These are phyloP conservation scores for Mustelus asterias DNA, from an alignment of 2,113 vertebrate species.

Conservation along the genomic window DNA sequence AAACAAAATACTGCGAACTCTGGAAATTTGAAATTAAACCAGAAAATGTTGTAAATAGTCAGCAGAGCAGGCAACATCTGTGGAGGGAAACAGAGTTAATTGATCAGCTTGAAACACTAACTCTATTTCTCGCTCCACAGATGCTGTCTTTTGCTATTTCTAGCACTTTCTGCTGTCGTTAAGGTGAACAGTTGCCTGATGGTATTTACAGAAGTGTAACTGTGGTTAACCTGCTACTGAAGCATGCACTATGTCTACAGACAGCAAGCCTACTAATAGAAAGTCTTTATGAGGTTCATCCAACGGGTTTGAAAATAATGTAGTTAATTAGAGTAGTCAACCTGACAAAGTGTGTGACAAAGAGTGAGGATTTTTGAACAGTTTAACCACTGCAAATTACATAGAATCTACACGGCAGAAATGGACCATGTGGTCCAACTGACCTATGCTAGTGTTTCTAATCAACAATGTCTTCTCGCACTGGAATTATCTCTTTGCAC, in stretches of 20 bases:
- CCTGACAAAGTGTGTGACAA: background rate
- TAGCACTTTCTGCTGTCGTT: background rate
- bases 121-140: background rate
- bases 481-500: background rate
- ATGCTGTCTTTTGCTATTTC: background rate
- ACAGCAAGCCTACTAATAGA: background rate
- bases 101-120: background rate
- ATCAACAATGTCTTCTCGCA: background rate
- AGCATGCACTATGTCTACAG: background rate
- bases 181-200: background rate
- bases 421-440: background rate
- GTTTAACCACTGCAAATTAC: background rate
- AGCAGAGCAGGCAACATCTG: background rate
- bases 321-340: background rate
- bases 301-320: background rate
- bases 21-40: background rate
- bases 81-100: background rate
- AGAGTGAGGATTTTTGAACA: background rate
- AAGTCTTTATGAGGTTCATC: background rate
- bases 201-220: background rate
- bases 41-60: background rate
- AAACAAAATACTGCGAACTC: background rate
- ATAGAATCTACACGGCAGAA: background rate
- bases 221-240: constrained; percentile 6
- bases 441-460: background rate